Evolutionary conservation across 2,888 invertebrate species (phyloP).

Genomic region (Hecatera dysodea): DNA sequence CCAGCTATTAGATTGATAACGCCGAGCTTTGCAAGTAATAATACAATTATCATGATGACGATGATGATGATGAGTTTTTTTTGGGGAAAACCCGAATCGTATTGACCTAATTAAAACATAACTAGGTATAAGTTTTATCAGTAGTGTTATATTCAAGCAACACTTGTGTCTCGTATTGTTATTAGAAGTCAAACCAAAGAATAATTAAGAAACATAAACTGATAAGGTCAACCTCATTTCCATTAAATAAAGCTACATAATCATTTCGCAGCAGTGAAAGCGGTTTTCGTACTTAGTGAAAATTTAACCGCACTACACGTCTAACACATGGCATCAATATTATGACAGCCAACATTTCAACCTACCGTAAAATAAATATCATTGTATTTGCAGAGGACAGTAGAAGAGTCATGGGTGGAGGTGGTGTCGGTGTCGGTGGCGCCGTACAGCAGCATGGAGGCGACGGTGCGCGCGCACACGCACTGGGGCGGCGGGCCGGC

Average conservation of each 20-base stretch:
- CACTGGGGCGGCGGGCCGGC: conserved; percentile 95
- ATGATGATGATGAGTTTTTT: background rate
- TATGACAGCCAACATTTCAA: no score
- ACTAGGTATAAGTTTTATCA: background rate
- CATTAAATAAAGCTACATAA: background rate
- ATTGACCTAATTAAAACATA: background rate
- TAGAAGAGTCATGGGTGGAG: conserved; percentile 80
- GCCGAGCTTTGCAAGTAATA: background rate
- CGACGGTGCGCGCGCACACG: conserved; percentile 95
- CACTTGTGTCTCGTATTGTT: no score
- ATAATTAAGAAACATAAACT: no score
- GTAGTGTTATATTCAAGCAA: background rate
- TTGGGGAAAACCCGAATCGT: background rate
- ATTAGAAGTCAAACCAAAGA: background rate
- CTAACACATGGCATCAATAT: no score
- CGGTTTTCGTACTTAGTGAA: background rate
- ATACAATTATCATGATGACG: background rate
- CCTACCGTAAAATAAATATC: no score
- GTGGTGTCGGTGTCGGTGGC: conserved; percentile 86
- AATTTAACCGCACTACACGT: background rate
- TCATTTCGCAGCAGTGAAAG: background rate
- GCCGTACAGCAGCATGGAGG: conserved; percentile 93
- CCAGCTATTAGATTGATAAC: background rate
- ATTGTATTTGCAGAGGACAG: conserved; percentile 25
- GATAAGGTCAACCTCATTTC: no score